Percentiles rank a stretch among this genome's conserved stretches.
Evolutionary conservation across 2,113 vertebrate genomes (phyloP).

Genomic region (Sporophila hypoxantha): DNA sequence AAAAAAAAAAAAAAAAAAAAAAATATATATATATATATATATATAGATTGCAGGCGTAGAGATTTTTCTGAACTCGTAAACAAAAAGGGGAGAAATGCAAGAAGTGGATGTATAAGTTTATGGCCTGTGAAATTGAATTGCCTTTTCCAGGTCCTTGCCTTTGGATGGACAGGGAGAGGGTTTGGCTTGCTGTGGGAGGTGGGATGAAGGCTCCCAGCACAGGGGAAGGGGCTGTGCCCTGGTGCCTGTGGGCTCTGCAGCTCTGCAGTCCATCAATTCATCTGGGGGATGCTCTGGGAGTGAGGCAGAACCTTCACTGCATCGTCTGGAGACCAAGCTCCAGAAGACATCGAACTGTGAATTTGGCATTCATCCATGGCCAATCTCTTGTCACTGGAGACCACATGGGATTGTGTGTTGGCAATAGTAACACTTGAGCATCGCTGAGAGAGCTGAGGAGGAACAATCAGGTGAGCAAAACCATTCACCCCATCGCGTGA

Average conservation of each 20-base stretch:
- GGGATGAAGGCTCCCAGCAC: not conserved
- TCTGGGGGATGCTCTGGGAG: not conserved
- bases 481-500: no score
- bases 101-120: constrained; percentile 46
- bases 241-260: not conserved
- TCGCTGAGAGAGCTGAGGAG: no score
- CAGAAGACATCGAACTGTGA: not conserved
- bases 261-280: not conserved
- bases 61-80: constrained; percentile 48
- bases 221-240: not conserved
- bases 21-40: no score
- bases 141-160: constrained; percentile 39
- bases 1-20: no score
- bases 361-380: no score
- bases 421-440: no score
- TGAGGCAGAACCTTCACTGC: not conserved
- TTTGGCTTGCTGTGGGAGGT: not conserved
- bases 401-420: no score
- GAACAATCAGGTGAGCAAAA: no score
- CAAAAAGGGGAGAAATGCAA: constrained; percentile 28
- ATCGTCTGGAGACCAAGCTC: not conserved
- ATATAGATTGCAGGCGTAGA: not conserved
- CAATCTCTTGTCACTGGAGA: no score
- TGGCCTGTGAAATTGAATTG: constrained; percentile 59
- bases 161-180: constrained; percentile 21